A percentile compares a stretch with the other conserved stretches of the same genome.
These are phyloP conservation scores for Drosophila erecta DNA, from an alignment of 1,140 invertebrate species.

Conservation along the genomic window DNA sequence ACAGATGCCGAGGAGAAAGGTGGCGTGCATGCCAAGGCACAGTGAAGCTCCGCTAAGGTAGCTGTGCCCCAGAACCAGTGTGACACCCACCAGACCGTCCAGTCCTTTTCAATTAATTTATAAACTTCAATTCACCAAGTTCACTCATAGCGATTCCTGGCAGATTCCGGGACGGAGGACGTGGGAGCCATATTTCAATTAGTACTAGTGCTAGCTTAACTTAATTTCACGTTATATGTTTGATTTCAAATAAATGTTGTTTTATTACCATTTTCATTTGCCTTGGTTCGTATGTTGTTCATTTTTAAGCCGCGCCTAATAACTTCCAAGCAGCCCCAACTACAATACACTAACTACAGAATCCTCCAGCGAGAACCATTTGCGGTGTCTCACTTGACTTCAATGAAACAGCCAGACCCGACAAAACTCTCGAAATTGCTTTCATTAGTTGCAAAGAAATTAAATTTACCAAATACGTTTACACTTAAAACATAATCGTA, in stretches of 20 bases:
- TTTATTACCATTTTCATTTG: constrained; percentile 2
- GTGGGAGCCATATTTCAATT: constrained; percentile 28
- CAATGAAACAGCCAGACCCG: constrained; percentile 8
- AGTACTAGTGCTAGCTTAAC: constrained; percentile 34
- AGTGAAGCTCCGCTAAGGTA: constrained; percentile 39
- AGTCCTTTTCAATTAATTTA: constrained; percentile 10
- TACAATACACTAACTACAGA: constrained; percentile 2
- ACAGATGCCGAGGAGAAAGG: constrained; percentile 38
- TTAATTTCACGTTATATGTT: constrained; percentile 38
- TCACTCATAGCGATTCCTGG: constrained; percentile 23
- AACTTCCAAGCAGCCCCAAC: constrained; percentile 68
- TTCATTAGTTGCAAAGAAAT: constrained; percentile 70
- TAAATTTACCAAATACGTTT: constrained; percentile 82
- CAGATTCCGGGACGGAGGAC: constrained; percentile 5
- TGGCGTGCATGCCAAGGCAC: constrained; percentile 49
- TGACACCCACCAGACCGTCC: constrained; percentile 9
- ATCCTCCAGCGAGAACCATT: neutral
- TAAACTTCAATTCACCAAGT: constrained; percentile 7
- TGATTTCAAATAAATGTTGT: constrained; percentile 32
- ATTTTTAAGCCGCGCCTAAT: constrained; percentile 68
- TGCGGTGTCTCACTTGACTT: neutral
- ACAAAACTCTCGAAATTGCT: constrained; percentile 52
- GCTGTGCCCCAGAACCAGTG: constrained; percentile 12
- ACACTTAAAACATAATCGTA: constrained; percentile 86
- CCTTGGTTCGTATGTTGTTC: constrained; percentile 23